Percentiles rank a stretch among this genome's conserved stretches.
These are phyloP conservation scores for Cordilura impudica DNA, from an alignment of 2,888 invertebrate genomes.

Conservation along the genomic window DNA sequence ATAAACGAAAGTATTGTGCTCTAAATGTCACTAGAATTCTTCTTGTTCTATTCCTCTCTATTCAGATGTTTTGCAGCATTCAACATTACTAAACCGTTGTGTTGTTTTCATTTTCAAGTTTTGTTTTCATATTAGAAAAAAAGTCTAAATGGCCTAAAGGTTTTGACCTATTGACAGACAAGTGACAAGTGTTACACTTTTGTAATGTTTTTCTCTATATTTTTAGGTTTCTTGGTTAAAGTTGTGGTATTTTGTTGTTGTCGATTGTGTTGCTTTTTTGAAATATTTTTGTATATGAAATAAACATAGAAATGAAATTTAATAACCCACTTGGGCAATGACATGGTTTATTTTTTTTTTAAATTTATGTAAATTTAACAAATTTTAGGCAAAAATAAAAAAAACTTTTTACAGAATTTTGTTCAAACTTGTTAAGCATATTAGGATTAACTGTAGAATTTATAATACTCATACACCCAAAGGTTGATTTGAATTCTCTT, in stretches of 20 bases:
- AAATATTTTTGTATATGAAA: neutral
- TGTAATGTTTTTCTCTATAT: conserved; percentile 20
- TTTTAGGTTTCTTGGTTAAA: neutral
- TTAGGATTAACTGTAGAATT: too few species aligned
- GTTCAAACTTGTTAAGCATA: too few species aligned
- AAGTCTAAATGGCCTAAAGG: conserved; percentile 41
- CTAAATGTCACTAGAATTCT: neutral
- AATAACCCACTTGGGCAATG: conserved; percentile 55
- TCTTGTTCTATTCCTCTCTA: neutral
- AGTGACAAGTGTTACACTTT: conserved; percentile 52
- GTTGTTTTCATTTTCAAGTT: neutral
- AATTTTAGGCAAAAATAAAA: neutral
- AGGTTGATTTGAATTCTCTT: too few species aligned
- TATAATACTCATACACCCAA: too few species aligned
- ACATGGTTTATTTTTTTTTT: conserved; percentile 55
- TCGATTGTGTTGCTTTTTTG: neutral
- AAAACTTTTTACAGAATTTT: too few species aligned
- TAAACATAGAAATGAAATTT: neutral
- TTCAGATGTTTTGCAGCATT: neutral
- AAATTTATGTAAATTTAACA: conserved; percentile 33
- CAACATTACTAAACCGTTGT: conserved; percentile 6
- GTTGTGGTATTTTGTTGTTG: neutral
- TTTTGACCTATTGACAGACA: conserved; percentile 61
- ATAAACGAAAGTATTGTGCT: conserved; percentile 6
- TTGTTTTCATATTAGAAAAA: neutral